phyloP scores from a whole-genome alignment of 2,888 invertebrate species.

The Exocentrus adspersus region DNA sequence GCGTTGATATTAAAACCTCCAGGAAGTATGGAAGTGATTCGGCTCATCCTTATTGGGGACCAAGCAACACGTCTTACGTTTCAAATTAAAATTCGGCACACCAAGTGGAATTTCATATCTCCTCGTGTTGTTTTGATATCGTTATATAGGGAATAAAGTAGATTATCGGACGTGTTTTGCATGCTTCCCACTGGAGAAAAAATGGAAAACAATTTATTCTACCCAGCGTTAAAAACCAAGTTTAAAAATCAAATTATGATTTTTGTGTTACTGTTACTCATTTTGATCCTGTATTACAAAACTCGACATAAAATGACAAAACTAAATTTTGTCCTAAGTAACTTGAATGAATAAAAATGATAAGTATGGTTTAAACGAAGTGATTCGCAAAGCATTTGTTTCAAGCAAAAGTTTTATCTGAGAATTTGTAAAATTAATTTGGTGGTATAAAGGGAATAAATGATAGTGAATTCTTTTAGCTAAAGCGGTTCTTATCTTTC shows the following conservation, averaged over 20 bases:
- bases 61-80: constrained; percentile 29
- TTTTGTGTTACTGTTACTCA: too few species aligned
- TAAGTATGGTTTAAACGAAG: constrained; percentile 35
- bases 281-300: too few species aligned
- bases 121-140: constrained; percentile 33
- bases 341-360: too few species aligned
- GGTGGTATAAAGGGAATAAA: constrained; percentile 50
- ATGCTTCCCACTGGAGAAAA: constrained; percentile 16
- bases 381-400: constrained; percentile 50
- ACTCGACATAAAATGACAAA: too few species aligned
- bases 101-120: constrained; percentile 23
- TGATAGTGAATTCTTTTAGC: constrained; percentile 51
- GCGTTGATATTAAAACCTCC: constrained; percentile 22
- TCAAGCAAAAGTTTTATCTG: constrained; percentile 49
- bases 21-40: constrained; percentile 24
- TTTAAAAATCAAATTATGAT: too few species aligned
- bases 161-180: constrained; percentile 27
- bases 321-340: too few species aligned
- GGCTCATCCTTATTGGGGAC: constrained; percentile 16
- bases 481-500: constrained; percentile 50
- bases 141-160: constrained; percentile 28
- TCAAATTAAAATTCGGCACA: constrained; percentile 38
- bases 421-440: constrained; percentile 53
- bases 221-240: background rate
- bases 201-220: constrained; percentile 1